These are phyloP conservation scores for Suricata suricatta DNA, from an alignment of 2,113 vertebrate genomes.

Conservation along the genomic window DNA sequence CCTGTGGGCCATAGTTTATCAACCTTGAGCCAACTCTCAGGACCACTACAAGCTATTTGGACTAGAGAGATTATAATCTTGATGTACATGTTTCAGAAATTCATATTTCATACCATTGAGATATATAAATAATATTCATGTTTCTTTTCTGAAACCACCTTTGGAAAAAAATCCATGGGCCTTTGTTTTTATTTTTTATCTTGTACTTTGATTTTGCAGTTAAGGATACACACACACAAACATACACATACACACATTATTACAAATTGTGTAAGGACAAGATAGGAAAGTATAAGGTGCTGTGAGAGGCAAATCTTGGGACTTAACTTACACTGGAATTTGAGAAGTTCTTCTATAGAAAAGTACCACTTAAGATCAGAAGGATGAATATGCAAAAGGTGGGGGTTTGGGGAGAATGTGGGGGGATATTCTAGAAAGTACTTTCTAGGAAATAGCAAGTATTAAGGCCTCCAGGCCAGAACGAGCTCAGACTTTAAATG, in stretches of 20 bases:
- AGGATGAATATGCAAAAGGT: background rate
- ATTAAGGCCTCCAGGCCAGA: background rate
- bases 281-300: background rate
- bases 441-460: background rate
- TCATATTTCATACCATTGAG: background rate
- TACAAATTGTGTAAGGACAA: background rate
- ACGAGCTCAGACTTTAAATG: background rate
- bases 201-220: background rate
- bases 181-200: background rate
- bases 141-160: background rate
- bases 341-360: background rate
- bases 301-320: background rate
- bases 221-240: background rate
- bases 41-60: background rate
- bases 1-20: background rate
- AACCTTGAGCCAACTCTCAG: background rate
- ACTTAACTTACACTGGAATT: background rate
- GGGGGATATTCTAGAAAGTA: background rate
- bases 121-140: background rate
- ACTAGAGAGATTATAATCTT: conserved; percentile 3
- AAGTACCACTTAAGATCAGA: background rate
- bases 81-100: background rate
- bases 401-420: background rate
- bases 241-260: background rate
- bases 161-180: background rate